Conservation (phyloP, 2,888 invertebrate genomes). For the Argyra leucocephala region DNA sequence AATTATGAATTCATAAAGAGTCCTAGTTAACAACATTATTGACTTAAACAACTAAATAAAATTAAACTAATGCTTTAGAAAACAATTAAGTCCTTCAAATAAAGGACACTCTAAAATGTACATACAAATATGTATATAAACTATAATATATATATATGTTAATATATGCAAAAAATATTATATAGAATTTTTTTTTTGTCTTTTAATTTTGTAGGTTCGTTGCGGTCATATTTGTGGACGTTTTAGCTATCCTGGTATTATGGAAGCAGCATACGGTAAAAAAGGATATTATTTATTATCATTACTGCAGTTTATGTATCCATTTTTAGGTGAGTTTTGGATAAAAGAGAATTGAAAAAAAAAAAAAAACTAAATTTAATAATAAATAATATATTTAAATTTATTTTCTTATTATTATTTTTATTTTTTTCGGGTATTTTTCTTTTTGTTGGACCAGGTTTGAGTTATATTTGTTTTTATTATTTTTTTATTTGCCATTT, state of each 20-base stretch:
- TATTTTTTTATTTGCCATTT: no score
- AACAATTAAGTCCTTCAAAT: background rate
- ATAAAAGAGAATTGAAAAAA: background rate
- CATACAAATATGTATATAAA: background rate
- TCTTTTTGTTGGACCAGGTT: no score
- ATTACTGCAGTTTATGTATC: constrained; percentile 69
- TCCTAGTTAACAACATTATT: no score
- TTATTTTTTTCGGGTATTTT: no score
- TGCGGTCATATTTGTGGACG: constrained; percentile 66
- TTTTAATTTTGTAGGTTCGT: constrained; percentile 35
- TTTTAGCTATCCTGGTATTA: constrained; percentile 64
- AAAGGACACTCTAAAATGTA: background rate
- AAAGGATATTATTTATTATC: constrained; percentile 68
- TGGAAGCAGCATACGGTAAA: constrained; percentile 70
- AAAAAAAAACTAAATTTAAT: no score
- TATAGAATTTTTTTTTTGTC: background rate
- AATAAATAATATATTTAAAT: no score
- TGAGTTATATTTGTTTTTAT: no score
- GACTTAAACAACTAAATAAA: no score
- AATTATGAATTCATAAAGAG: no score
- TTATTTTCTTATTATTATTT: no score
- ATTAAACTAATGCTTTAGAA: no score
- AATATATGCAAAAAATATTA: background rate
- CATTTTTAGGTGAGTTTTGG: constrained; percentile 60
- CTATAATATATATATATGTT: background rate